Percentiles rank a stretch among this genome's conserved stretches.
Conservation (phyloP, 53 echinoderm and acorn worm genomes). For the Luidia sarsii region DNA sequence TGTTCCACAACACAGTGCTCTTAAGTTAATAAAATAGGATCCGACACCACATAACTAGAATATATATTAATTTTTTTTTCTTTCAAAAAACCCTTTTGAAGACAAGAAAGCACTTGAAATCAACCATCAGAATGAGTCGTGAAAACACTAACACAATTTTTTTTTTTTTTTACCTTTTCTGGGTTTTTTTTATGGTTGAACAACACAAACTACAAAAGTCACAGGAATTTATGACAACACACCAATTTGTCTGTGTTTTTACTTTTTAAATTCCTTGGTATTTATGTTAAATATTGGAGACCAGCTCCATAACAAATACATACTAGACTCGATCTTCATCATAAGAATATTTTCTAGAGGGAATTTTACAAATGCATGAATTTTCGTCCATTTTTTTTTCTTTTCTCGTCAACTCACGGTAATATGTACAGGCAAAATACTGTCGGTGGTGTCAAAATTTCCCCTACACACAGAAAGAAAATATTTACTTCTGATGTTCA, state of each 20-base stretch:
- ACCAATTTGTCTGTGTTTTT: conserved; percentile 12
- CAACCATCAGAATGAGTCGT: conserved; percentile 22
- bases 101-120: conserved; percentile 50
- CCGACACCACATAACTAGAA: conserved; percentile 44
- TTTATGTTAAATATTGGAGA: conserved; percentile 42
- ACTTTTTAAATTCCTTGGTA: conserved; percentile 16
- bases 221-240: conserved; percentile 25
- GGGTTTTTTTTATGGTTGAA: no score
- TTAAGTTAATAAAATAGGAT: conserved; percentile 25
- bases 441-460: conserved; percentile 23
- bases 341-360: conserved; percentile 33
- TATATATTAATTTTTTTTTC: conserved; percentile 40
- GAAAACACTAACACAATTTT: conserved; percentile 25
- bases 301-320: conserved; percentile 50
- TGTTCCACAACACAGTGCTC: background rate
- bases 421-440: conserved; percentile 46
- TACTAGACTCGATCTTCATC: conserved; percentile 22
- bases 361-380: conserved; percentile 34
- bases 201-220: conserved; percentile 33
- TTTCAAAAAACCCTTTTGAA: no score
- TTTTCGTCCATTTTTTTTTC: background rate
- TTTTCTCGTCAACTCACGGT: background rate
- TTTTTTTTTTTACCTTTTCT: no score
- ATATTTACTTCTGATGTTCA: background rate
- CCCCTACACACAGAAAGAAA: background rate